phyloP scores from a whole-genome alignment of 2,888 invertebrate genomes.

The Tipula unca region DNA sequence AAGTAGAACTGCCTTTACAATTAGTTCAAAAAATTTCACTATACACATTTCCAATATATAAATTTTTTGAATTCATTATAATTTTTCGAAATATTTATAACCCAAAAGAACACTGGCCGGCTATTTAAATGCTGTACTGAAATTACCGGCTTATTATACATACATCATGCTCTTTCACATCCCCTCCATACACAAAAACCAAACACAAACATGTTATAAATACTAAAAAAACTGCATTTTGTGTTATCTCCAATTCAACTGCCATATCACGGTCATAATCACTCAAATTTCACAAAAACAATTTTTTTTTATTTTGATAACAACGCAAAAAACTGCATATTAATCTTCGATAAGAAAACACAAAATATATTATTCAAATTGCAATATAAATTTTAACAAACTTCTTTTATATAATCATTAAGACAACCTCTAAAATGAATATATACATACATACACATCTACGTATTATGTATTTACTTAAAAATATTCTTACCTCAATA shows the following conservation, averaged over 20 bases:
- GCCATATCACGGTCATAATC: neutral
- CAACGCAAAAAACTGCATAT: constrained; percentile 8
- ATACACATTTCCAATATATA: no score
- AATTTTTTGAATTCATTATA: no score
- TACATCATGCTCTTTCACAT: neutral
- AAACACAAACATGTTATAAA: neutral
- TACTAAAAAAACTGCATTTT: neutral
- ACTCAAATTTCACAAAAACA: neutral
- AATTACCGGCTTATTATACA: neutral
- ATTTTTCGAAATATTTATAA: no score
- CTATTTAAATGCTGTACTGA: no score
- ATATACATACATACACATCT: neutral
- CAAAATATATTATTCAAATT: neutral
- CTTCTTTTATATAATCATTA: neutral
- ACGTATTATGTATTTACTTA: neutral
- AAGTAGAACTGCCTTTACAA: no score
- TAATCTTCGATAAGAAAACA: neutral
- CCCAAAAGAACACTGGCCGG: no score
- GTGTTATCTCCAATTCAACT: neutral
- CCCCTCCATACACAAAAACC: neutral
- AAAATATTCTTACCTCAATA: neutral
- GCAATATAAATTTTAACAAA: neutral
- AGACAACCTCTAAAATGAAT: neutral
- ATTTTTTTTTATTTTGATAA: neutral
- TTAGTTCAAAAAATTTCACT: no score